Evolutionary conservation across 2,113 vertebrate genomes (phyloP).

Genomic region (Dicentrarchus labrax): DNA sequence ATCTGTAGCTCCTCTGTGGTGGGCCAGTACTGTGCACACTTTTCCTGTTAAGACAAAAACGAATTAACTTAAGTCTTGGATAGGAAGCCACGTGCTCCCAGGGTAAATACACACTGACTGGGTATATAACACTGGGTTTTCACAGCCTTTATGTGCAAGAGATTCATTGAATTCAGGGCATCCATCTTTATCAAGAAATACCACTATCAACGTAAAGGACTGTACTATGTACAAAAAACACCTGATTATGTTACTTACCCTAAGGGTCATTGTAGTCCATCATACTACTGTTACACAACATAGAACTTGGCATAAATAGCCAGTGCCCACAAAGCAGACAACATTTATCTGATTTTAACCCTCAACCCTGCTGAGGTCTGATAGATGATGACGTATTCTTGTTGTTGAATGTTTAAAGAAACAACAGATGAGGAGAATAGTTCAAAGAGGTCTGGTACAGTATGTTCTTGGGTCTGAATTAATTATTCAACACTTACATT

Average conservation of each 20-base stretch:
- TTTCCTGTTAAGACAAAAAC: conserved; percentile 87
- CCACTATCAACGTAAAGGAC: background rate
- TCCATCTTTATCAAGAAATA: background rate
- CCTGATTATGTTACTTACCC: background rate
- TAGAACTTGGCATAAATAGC: background rate
- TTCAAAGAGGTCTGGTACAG: background rate
- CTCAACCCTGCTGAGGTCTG: background rate
- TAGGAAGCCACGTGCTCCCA: background rate
- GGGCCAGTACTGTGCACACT: conserved; percentile 99
- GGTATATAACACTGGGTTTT: background rate
- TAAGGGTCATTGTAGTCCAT: background rate
- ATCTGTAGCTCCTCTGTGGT: conserved; percentile 89
- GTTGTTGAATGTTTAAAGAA: background rate
- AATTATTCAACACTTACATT: no score
- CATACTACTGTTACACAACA: background rate
- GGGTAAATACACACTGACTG: no score
- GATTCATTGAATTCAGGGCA: background rate
- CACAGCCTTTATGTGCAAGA: background rate
- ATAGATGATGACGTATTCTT: background rate
- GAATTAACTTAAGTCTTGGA: background rate
- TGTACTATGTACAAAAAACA: background rate
- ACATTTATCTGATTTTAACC: background rate
- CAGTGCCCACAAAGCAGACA: background rate
- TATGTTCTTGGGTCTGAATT: background rate
- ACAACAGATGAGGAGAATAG: background rate